phyloP scores from a whole-genome alignment of 2,113 vertebrate species.

The Emydura subglobosa region DNA sequence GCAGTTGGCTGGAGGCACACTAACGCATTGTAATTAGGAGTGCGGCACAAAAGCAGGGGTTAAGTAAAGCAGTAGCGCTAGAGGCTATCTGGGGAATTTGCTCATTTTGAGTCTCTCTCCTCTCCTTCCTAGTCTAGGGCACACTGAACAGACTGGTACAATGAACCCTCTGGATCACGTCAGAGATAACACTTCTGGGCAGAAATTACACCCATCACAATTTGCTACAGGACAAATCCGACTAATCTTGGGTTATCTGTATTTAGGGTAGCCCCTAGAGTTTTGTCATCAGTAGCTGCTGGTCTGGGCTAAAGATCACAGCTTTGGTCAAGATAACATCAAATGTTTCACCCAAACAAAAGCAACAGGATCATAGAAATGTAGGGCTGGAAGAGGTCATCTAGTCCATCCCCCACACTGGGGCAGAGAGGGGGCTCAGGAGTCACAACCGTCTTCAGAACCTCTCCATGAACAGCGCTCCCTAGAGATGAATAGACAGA shows the following conservation, averaged over 20 bases:
- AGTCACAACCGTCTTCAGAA: background rate
- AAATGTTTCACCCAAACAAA: constrained; percentile 55
- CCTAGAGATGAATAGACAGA: background rate
- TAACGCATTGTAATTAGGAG: background rate
- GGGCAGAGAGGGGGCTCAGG: background rate
- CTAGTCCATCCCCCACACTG: background rate
- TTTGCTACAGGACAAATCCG: constrained; percentile 57
- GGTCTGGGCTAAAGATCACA: constrained; percentile 67
- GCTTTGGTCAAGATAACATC: constrained; percentile 45
- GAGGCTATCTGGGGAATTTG: background rate
- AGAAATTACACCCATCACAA: constrained; percentile 46
- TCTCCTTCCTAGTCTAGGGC: background rate
- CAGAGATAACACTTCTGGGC: constrained; percentile 11
- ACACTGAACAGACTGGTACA: background rate
- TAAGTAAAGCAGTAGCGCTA: background rate
- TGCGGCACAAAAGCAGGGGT: background rate
- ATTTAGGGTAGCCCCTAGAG: constrained; percentile 74
- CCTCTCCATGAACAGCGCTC: background rate
- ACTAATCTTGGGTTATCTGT: constrained; percentile 59
- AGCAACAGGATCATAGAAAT: background rate
- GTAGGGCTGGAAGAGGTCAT: background rate
- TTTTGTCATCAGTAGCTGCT: constrained; percentile 68
- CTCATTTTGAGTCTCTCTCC: background rate
- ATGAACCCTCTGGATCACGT: constrained; percentile 26
- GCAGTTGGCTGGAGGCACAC: background rate